phyloP scores from a whole-genome alignment of 2,797 vertebrate genomes.

The Phylloscopus collybita region DNA sequence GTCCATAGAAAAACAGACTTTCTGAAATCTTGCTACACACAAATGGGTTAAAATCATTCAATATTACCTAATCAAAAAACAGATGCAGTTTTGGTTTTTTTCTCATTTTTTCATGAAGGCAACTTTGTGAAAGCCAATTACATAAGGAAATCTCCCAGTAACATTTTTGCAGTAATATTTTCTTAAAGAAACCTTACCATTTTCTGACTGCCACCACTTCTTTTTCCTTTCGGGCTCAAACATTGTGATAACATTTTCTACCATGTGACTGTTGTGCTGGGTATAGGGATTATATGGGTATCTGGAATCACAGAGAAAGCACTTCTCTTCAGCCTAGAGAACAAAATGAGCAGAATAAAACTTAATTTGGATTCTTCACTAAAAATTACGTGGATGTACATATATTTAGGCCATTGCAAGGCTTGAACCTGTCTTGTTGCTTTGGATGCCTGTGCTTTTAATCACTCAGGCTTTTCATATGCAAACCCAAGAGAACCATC shows the following conservation, averaged over 20 bases:
- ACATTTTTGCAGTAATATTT: background rate
- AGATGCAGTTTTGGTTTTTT: background rate
- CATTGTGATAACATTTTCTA: conserved; percentile 86
- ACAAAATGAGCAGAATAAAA: background rate
- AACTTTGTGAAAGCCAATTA: background rate
- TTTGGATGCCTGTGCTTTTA: background rate
- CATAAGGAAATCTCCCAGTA: background rate
- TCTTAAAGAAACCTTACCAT: conserved; percentile 73
- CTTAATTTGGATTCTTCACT: background rate
- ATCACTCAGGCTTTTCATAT: background rate
- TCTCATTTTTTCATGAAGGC: background rate
- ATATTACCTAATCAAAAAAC: background rate
- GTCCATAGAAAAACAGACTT: background rate
- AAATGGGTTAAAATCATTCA: background rate
- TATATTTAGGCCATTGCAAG: background rate
- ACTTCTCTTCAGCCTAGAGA: conserved; percentile 86
- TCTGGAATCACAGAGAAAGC: conserved; percentile 88
- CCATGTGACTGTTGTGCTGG: conserved; percentile 84
- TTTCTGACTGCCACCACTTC: conserved; percentile 93
- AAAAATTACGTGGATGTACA: background rate
- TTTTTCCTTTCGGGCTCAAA: conserved; percentile 83
- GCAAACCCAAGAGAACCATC: background rate
- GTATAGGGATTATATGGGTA: conserved; percentile 76
- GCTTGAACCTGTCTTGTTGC: background rate
- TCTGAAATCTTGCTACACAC: background rate